These are phyloP conservation scores for Athetis lepigone DNA, from an alignment of 2,888 invertebrate species.

Conservation along the genomic window DNA sequence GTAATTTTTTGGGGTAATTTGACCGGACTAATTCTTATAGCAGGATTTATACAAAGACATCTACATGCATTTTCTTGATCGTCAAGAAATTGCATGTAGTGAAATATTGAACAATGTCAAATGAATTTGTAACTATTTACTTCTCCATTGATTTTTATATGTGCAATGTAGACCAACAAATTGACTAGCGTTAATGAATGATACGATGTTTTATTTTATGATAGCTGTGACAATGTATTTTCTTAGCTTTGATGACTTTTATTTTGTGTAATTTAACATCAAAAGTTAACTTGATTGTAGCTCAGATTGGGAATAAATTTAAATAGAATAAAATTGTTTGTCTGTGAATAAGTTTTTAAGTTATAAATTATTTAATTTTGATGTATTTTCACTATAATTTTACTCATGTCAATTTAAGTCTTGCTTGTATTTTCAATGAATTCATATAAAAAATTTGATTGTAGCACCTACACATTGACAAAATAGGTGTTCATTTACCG, in stretches of 20 bases:
- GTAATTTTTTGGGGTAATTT: too few species aligned
- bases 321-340: neutral
- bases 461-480: slow-evolving; percentile 35
- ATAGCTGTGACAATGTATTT: neutral
- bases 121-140: slow-evolving; percentile 45
- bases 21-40: too few species aligned
- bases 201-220: slow-evolving; percentile 20
- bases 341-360: neutral
- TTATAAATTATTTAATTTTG: neutral
- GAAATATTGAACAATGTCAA: slow-evolving; percentile 57
- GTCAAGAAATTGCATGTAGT: slow-evolving; percentile 19
- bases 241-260: neutral
- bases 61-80: too few species aligned
- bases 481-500: slow-evolving; percentile 58
- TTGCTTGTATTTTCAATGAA: slow-evolving; percentile 2
- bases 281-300: too few species aligned
- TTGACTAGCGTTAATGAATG: slow-evolving; percentile 31
- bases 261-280: too few species aligned
- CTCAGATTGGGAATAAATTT: too few species aligned
- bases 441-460: slow-evolving; percentile 14
- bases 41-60: too few species aligned
- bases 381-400: neutral
- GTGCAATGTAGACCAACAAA: slow-evolving; percentile 51
- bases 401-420: neutral
- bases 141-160: slow-evolving; percentile 43